Conservation (phyloP, 2,113 vertebrate species). For the Mesitornis unicolor region DNA sequence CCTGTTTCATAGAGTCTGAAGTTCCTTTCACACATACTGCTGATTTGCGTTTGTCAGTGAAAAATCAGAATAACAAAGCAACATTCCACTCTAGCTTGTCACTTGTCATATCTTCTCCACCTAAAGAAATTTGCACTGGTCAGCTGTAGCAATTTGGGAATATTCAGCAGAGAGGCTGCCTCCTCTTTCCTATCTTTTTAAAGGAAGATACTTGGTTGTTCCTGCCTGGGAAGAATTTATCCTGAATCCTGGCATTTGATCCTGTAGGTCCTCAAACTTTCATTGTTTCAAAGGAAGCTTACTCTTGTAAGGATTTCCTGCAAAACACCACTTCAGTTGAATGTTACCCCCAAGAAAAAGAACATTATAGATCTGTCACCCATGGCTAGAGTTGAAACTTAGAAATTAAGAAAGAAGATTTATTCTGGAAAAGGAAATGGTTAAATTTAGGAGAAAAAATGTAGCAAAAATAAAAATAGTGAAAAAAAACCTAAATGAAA, state of each 20-base stretch:
- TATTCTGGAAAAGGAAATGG: background rate
- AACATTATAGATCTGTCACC: background rate
- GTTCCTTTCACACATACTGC: background rate
- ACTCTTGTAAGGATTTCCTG: background rate
- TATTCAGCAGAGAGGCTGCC: background rate
- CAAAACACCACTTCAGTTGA: background rate
- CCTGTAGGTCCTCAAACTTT: background rate
- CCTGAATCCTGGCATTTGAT: background rate
- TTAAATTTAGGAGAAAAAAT: background rate
- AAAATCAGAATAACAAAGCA: slow-evolving; percentile 45
- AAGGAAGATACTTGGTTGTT: background rate
- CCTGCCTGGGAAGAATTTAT: background rate
- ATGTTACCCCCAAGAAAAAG: background rate
- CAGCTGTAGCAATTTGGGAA: background rate
- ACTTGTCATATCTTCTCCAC: background rate
- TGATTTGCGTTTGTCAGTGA: background rate
- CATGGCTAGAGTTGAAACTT: background rate
- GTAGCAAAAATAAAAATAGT: background rate
- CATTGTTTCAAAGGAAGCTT: background rate
- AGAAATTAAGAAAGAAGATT: background rate
- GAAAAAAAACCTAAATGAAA: no score
- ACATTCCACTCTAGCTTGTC: background rate
- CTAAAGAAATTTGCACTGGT: background rate
- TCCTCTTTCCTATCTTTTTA: background rate
- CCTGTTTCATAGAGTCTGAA: background rate